Evolutionary conservation across 2,113 vertebrate species (phyloP), one percentile per base, ranked within the genome.

Genomic region (Menidia beryllina): DNA sequence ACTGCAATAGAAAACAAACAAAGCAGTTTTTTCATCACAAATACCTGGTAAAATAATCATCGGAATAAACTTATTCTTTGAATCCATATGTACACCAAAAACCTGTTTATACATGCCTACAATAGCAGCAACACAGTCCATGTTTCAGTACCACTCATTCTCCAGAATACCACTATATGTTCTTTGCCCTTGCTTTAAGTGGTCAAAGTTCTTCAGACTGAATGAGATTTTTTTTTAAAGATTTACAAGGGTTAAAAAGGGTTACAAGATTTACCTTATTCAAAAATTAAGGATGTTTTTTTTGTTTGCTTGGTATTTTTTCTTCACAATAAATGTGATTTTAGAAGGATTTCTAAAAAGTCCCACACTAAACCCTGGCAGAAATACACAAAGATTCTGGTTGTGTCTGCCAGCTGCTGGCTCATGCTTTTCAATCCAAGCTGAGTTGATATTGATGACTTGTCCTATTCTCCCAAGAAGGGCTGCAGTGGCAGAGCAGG

Each of bases 1-100:
- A 95, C 97, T 98, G 90, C 51, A 93, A 87, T 68, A 84, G 25
- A 63, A 27, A 12, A 53, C 86, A 15, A 38, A 70, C 20, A 58
- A 10, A 43, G 61, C 8, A 30, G 30, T 34, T 34, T 34, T 10
- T 34, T 34, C 10, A 10, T 34, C 30, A 34, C 30, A 34, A 34
- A 34, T 6, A 34, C 30, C 30, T 34, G 30, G 10, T 10, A 10
- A 34, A 10, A 34, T 34, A 6, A 34, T 34, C 30, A 5, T 34
- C 7, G 30, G 7, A 34, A n/a, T n/a, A n/a, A n/a, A 2, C 30
- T 34, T 34, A 34, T 34, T 34, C 30, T n/a, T n/a, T 34, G 30
- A 34, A 10, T 8, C 10, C 30, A 34, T n/a, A n/a, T n/a, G n/a
- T n/a, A n/a, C n/a, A n/a, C n/a, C n/a, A n/a, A n/a, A n/a, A n/a